Evolutionary conservation across 2,113 vertebrate species (phyloP), one percentile per base, ranked within the genome.

Genomic region (Colius striatus): DNA sequence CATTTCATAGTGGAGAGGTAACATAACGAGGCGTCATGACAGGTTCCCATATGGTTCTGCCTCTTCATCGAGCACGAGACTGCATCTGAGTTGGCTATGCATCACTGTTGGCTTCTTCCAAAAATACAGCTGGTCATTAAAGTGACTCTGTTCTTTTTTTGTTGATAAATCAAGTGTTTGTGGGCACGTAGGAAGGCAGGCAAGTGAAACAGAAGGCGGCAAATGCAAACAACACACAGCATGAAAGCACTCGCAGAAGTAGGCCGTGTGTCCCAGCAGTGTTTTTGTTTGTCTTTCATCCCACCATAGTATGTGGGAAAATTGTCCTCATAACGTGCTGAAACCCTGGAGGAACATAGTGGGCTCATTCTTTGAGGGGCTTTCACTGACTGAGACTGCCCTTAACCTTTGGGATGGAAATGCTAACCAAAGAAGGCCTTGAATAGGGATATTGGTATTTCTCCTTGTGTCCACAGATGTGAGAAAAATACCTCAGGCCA

Each of bases 401-500:
- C 41, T 51, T 85, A 79, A 73, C 85, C 87, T 36, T 41, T 57
- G 43, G n/a, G 23, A 67, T 55, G 86, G 45, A 81, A 94, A 74
- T 41, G 25, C 34, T 57, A 77, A 84, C 54, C 65, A 84, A 67
- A 93, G 55, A 67, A 61, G 6, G 36, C 27, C 36, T 80, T 81
- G n/a, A 66, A 53, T 36, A 77, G 43, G 7, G 10, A 25, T 60
- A 19, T 60, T 67, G 47, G 19, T 51, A 55, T 27, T 91, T 92
- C 63, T 58, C 36, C 32, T 62, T 83, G 16, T 84, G 75, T 92
- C 85, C 66, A 77, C 65, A 86, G 80, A 89, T 93, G 77, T 48
- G 38, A 94, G 87, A 85, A 95, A 92, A 88, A 61, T 41, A 86
- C 75, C 26, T 92, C 82, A 68, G 80, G 93, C n/a, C 50, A 65